Evolutionary conservation across 1,140 invertebrate genomes (phyloP).

Genomic region (Drosophila kohkoa): DNA sequence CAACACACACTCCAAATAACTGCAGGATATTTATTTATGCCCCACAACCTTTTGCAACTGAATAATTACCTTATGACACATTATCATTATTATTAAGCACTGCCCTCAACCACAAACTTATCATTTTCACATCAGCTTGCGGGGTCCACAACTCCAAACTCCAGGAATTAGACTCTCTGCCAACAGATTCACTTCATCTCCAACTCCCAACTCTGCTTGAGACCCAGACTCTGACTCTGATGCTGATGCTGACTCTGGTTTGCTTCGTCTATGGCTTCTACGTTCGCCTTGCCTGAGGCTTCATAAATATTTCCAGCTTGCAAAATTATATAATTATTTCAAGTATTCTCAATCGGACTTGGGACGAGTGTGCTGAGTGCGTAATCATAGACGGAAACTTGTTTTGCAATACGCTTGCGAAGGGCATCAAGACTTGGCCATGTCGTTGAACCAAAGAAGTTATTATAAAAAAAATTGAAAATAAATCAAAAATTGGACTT

Average conservation of each 20-base stretch:
- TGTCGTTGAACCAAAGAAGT: neutral
- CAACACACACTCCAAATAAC: slow-evolving; percentile 82
- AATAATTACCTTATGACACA: slow-evolving; percentile 83
- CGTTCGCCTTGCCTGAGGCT: slow-evolving; percentile 23
- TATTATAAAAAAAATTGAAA: no score
- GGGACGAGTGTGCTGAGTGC: slow-evolving; percentile 39
- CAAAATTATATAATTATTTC: slow-evolving; percentile 82
- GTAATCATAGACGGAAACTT: slow-evolving; percentile 45
- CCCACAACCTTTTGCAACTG: slow-evolving; percentile 71
- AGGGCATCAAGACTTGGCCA: neutral
- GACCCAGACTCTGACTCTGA: no score
- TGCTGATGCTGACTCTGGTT: no score
- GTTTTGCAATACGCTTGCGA: slow-evolving; percentile 24
- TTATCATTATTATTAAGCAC: slow-evolving; percentile 78
- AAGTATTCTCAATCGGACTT: slow-evolving; percentile 54
- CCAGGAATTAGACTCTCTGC: slow-evolving; percentile 59
- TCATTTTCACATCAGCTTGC: slow-evolving; percentile 56
- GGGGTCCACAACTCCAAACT: slow-evolving; percentile 16
- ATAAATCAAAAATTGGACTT: no score
- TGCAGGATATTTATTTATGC: slow-evolving; percentile 81
- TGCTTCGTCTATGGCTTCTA: slow-evolving; percentile 4
- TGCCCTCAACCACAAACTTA: slow-evolving; percentile 53
- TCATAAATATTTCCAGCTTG: slow-evolving; percentile 71
- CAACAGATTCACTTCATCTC: slow-evolving; percentile 20
- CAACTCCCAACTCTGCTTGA: neutral